Conservation (phyloP, 2,888 invertebrate species). For the Campoplex nolae region DNA sequence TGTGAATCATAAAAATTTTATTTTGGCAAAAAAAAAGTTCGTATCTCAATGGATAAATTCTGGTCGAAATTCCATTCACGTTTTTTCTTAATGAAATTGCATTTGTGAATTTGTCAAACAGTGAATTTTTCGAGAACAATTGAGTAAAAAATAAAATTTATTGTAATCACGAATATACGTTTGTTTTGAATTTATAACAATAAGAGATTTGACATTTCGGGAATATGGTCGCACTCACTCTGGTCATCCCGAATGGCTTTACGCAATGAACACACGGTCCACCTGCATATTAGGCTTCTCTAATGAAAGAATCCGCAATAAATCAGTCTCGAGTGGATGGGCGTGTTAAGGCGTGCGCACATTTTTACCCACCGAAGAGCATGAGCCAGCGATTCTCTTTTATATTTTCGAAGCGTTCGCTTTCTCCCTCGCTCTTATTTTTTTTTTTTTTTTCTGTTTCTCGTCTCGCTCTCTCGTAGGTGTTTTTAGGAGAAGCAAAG, state of each 20-base stretch:
- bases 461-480: slow-evolving; percentile 58
- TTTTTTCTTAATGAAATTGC: neutral
- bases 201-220: slow-evolving; percentile 18
- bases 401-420: slow-evolving; percentile 43
- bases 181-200: slow-evolving; percentile 23
- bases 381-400: slow-evolving; percentile 73
- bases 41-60: no score
- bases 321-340: slow-evolving; percentile 74
- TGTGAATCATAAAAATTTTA: no score
- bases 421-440: neutral
- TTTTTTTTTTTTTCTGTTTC: neutral
- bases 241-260: slow-evolving; percentile 33
- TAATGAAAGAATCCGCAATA: slow-evolving; percentile 76
- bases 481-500: slow-evolving; percentile 51
- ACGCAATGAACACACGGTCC: slow-evolving; percentile 54
- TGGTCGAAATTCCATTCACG: neutral
- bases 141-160: neutral
- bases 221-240: slow-evolving; percentile 35
- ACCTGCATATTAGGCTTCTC: slow-evolving; percentile 69
- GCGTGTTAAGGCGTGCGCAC: slow-evolving; percentile 60
- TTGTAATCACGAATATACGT: neutral
- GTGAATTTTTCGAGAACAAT: neutral
- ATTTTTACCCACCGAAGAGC: slow-evolving; percentile 70
- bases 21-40: no score
- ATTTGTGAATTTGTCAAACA: neutral